phyloP scores from a whole-genome alignment of 2,113 vertebrate genomes.

The Gnathonemus longibarbis region DNA sequence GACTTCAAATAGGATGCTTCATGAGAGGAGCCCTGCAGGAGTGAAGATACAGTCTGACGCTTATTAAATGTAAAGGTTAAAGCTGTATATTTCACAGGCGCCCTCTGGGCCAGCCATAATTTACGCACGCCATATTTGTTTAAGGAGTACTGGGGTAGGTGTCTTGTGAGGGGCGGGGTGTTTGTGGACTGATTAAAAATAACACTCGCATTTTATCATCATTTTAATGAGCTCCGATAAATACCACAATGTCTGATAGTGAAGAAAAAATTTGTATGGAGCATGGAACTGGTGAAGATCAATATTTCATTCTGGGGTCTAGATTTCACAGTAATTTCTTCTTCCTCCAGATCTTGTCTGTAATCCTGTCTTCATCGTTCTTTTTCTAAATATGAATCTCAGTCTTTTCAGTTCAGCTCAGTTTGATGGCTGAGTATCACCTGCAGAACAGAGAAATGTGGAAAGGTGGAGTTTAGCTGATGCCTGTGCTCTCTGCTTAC shows the following conservation, averaged over 20 bases:
- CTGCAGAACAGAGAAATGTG: not conserved
- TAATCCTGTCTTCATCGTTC: not conserved
- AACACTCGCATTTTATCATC: not conserved
- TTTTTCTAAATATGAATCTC: not conserved
- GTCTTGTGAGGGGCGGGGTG: not conserved
- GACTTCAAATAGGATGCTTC: slow-evolving; percentile 35
- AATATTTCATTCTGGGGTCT: not conserved
- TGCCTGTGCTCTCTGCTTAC: not conserved
- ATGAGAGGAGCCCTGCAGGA: slow-evolving; percentile 17
- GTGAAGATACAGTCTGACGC: slow-evolving; percentile 39
- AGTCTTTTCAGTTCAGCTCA: not conserved
- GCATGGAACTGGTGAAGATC: not conserved
- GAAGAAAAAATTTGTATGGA: not conserved
- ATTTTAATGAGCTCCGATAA: not conserved
- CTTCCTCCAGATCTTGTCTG: not conserved
- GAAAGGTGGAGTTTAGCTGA: not conserved
- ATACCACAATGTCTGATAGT: not conserved
- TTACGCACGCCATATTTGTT: not conserved
- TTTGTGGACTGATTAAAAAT: not conserved
- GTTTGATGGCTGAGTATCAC: not conserved
- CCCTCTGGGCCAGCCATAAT: not conserved
- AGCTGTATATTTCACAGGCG: slow-evolving; percentile 43
- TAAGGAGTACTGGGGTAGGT: not conserved
- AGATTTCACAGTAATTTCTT: not conserved
- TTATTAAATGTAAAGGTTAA: slow-evolving; percentile 58